Evolutionary conservation across 2,113 vertebrate genomes (phyloP).

Genomic region (Chamaea fasciata): DNA sequence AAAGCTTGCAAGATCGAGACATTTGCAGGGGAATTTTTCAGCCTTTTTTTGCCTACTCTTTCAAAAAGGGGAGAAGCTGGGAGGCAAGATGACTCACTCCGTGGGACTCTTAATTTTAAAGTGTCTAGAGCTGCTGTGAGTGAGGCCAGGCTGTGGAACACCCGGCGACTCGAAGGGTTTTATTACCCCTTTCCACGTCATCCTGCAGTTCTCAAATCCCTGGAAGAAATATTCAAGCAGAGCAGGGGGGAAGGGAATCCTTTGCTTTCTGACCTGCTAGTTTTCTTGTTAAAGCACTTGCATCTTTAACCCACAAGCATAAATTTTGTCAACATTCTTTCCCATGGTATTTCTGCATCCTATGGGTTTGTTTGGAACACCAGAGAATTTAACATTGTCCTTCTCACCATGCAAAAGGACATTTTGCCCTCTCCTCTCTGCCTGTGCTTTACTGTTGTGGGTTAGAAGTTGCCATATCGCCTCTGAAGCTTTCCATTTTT

Average conservation of each 20-base stretch:
- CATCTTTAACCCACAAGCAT: background rate
- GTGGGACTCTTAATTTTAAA: conserved; percentile 61
- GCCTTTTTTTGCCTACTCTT: background rate
- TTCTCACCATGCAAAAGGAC: background rate
- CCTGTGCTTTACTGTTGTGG: background rate
- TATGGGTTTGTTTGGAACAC: background rate
- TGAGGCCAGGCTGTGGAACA: conserved; percentile 4
- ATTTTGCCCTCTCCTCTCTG: background rate
- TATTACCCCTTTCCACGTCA: conserved; percentile 61
- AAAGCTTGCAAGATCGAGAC: background rate
- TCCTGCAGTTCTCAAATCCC: conserved; percentile 39
- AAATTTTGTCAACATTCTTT: background rate
- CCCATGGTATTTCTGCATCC: background rate
- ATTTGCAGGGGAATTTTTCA: background rate
- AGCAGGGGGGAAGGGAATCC: conserved; percentile 38
- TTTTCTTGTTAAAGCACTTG: background rate
- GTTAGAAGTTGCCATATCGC: background rate
- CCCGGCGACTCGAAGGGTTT: background rate
- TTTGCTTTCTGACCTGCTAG: background rate
- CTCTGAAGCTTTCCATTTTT: background rate
- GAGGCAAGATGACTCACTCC: background rate
- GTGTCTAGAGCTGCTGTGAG: background rate
- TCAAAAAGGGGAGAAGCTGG: background rate
- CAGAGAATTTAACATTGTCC: background rate
- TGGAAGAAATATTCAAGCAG: conserved; percentile 22